Percentiles rank a stretch among this genome's conserved stretches.
These are phyloP conservation scores for Hyperopisus bebe DNA, from an alignment of 2,113 vertebrate genomes.

Conservation along the genomic window DNA sequence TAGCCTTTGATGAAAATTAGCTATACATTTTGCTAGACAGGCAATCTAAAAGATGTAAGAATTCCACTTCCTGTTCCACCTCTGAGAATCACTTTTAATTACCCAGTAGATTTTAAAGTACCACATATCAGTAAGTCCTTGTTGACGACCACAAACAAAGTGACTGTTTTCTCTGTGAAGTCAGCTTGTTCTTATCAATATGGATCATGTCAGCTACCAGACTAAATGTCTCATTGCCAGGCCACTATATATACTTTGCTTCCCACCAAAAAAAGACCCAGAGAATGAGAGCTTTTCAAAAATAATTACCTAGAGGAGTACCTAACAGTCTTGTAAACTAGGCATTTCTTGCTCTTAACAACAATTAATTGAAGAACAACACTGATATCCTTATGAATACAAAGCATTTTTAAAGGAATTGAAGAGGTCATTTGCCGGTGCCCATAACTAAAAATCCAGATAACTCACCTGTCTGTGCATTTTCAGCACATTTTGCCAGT, in stretches of 20 bases:
- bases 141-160: neutral
- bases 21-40: neutral
- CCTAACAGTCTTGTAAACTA: neutral
- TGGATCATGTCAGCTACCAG: neutral
- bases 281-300: neutral
- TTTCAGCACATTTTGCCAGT: neutral
- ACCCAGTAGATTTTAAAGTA: neutral
- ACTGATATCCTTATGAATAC: neutral
- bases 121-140: neutral
- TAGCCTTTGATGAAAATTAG: neutral
- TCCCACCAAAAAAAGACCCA: neutral
- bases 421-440: neutral
- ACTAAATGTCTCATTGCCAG: neutral
- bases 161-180: neutral
- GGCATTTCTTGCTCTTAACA: neutral
- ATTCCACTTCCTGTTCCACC: neutral
- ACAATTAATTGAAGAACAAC: neutral
- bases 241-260: neutral
- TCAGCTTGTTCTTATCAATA: conserved; percentile 18
- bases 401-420: neutral
- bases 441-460: neutral
- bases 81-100: neutral
- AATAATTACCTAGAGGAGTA: neutral
- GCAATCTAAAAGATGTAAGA: neutral
- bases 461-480: conserved; percentile 24